Evolutionary conservation across 2,113 vertebrate genomes (phyloP).

Genomic region (Entosphenus tridentatus): DNA sequence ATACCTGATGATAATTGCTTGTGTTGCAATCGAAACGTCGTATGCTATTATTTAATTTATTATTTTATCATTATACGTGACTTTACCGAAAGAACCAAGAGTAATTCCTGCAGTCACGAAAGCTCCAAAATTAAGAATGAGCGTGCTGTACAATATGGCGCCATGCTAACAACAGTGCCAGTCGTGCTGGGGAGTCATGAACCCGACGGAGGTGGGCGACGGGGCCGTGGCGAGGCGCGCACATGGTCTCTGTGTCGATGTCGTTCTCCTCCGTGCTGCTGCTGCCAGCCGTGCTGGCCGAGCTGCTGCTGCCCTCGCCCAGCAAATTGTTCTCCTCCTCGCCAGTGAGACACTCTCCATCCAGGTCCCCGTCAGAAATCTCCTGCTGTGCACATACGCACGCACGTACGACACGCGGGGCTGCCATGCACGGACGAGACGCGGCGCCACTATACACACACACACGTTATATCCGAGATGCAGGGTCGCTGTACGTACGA

Average conservation of each 20-base stretch:
- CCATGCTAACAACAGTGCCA: background rate
- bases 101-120: too few relatives aligned
- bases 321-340: conserved; percentile 79
- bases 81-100: too few relatives aligned
- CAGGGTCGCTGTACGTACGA: too few relatives aligned
- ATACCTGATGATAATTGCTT: too few relatives aligned
- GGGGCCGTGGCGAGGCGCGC: conserved; percentile 17
- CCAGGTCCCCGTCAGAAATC: conserved; percentile 78
- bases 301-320: conserved; percentile 68
- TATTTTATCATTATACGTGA: too few relatives aligned
- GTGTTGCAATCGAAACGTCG: too few relatives aligned
- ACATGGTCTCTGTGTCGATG: conserved; percentile 97
- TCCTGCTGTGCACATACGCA: conserved; percentile 27
- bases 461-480: too few relatives aligned
- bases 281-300: conserved; percentile 83
- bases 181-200: background rate
- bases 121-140: too few relatives aligned
- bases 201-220: background rate
- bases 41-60: too few relatives aligned
- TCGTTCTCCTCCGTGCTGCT: conserved; percentile 98
- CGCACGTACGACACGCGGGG: background rate
- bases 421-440: too few relatives aligned
- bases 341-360: conserved; percentile 61
- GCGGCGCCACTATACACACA: too few relatives aligned
- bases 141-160: background rate